These are phyloP conservation scores for Rhea americana DNA, from an alignment of 2,113 vertebrate genomes.

Conservation along the genomic window DNA sequence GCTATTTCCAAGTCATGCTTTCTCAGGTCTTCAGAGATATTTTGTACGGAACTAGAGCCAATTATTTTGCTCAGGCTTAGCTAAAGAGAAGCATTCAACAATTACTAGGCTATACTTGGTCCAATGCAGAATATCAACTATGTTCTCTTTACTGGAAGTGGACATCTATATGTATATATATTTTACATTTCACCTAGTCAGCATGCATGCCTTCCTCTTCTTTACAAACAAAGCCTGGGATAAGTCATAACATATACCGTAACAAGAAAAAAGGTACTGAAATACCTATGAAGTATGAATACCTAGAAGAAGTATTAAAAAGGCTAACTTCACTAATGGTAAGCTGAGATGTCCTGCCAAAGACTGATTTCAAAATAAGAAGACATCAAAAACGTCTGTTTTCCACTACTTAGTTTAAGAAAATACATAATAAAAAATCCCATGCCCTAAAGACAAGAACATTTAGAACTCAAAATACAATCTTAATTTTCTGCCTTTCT, in stretches of 20 bases:
- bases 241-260: not conserved
- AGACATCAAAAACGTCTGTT: not conserved
- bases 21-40: not conserved
- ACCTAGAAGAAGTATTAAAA: not conserved
- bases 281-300: not conserved
- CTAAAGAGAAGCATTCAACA: not conserved
- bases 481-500: not conserved
- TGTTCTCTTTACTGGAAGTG: not conserved
- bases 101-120: not conserved
- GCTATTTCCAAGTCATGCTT: slow-evolving; percentile 3
- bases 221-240: not conserved
- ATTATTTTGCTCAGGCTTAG: not conserved
- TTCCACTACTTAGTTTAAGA: not conserved
- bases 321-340: not conserved
- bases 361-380: not conserved
- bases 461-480: not conserved
- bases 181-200: not conserved
- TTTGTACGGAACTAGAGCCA: not conserved
- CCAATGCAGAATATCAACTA: not conserved
- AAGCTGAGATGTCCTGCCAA: not conserved
- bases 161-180: not conserved
- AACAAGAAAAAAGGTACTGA: not conserved
- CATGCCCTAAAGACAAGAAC: not conserved
- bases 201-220: not conserved
- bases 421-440: not conserved